Conservation (phyloP, 2,113 vertebrate species). For the Lates calcarifer region DNA sequence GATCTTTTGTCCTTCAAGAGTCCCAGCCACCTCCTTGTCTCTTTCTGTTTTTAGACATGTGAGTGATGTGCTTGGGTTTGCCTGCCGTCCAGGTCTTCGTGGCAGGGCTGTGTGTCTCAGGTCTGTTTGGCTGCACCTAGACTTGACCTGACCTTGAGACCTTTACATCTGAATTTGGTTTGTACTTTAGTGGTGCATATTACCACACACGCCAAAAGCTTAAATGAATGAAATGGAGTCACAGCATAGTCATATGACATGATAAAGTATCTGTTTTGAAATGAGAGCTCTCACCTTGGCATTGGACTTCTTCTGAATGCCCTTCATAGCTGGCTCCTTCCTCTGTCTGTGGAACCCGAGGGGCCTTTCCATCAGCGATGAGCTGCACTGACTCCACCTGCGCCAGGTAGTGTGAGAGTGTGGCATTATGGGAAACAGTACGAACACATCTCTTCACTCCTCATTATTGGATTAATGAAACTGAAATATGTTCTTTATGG, state of each 20-base stretch:
- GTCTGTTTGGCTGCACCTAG: too few relatives aligned
- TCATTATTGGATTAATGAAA: not conserved
- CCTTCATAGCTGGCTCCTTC: constrained; percentile 97
- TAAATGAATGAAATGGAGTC: not conserved
- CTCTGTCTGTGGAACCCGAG: constrained; percentile 88
- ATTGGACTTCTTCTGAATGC: constrained; percentile 96
- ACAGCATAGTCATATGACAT: not conserved
- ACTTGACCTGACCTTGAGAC: too few relatives aligned
- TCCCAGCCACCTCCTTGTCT: not conserved
- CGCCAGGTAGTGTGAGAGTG: not conserved
- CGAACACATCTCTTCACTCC: too few relatives aligned
- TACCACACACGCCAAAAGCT: not conserved
- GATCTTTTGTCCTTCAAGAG: not conserved
- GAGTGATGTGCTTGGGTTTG: too few relatives aligned
- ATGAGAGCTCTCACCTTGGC: constrained; percentile 86
- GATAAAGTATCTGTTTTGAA: not conserved
- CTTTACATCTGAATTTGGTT: too few relatives aligned
- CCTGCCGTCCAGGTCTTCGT: not conserved
- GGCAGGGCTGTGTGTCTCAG: too few relatives aligned
- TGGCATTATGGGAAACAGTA: not conserved
- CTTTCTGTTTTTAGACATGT: too few relatives aligned
- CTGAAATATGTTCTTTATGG: not conserved
- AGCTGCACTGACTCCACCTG: constrained; percentile 96
- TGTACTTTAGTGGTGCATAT: not conserved
- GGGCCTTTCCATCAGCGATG: constrained; percentile 93